Percentiles rank a stretch among this genome's conserved stretches.
phyloP scores from a whole-genome alignment of 2,888 invertebrate genomes.

The Fissipunctia ypsillon region DNA sequence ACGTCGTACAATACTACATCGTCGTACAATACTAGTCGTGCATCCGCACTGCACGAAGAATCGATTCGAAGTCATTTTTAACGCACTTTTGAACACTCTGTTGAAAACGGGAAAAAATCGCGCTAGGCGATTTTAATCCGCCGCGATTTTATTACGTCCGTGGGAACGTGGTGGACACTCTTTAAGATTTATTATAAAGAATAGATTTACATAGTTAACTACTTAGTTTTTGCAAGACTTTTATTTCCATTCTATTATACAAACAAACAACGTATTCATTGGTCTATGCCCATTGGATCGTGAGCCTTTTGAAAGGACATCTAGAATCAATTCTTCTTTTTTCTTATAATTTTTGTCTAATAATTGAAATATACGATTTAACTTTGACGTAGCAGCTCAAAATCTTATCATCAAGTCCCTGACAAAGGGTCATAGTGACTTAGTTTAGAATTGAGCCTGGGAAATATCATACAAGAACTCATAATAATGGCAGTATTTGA shows the following conservation, averaged over 20 bases:
- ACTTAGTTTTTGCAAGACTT: not conserved
- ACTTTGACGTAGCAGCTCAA: not conserved
- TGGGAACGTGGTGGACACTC: no score
- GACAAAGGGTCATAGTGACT: not conserved
- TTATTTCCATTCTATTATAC: not conserved
- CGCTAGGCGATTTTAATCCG: no score
- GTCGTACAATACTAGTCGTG: no score
- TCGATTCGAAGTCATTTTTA: no score
- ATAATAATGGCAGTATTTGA: not conserved
- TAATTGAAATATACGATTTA: not conserved
- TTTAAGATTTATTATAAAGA: constrained; percentile 15
- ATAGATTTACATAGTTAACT: constrained; percentile 1
- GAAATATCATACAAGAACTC: not conserved
- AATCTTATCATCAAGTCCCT: not conserved
- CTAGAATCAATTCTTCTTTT: not conserved
- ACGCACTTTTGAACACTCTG: no score
- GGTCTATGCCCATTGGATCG: not conserved
- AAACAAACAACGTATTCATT: not conserved
- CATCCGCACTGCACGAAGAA: no score
- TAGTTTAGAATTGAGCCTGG: not conserved
- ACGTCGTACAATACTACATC: no score
- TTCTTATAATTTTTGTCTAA: not conserved
- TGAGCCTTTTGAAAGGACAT: not conserved
- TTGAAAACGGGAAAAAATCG: no score
- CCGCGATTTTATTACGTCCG: no score